Evolutionary conservation across 1,140 invertebrate species (phyloP), one percentile per base, ranked within the genome.

Genomic region (Cotesia chilonis): DNA sequence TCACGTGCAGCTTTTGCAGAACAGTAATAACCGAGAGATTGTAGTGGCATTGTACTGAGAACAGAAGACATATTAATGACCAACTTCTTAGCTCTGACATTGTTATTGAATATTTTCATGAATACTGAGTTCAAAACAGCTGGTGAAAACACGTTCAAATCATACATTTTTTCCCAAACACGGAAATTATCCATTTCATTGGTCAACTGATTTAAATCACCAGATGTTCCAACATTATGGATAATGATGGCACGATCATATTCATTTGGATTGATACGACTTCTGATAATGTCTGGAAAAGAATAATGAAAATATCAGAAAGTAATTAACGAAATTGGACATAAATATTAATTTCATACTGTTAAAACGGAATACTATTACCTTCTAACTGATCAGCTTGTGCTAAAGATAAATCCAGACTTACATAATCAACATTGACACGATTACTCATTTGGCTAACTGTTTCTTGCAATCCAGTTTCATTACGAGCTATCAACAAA

Each of bases 41-140:
- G 90, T 79, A 93, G 91, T 0, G 96, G 92, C 79, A 93, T 85
- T 10, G 95, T 84, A 7, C 91, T 96, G 77, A 90, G 91, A 37
- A 97, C 83, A 1, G 96, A 98, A 38, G 95, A 95, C 2, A 98
- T 93, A 80, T 98, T 98, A 0, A 98, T 90, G 20, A 98, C 89
- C 54, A 90, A 80, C 79, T 88, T 85, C 73, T 91, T 73, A 83
- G 87, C 14, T 79, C 83, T 75, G 41, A 74, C 66, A 4, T 81
- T 65, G 3, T 82, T 69, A 9, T 89, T 86, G 75, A 92, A 90
- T 10, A 84, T 71, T 67, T 89, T 83, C 78, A 94, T 89, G 79
- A 96, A 95, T 38, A 91, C 89, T 38, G 91, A 89, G 78, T 96
- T 98, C 5, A 98, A 83, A 6, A 92, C 82, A 59, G 94, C 89